Percentiles rank a stretch among this genome's conserved stretches.
phyloP scores from a whole-genome alignment of 2,113 vertebrate species.

The Pygoscelis adeliae region DNA sequence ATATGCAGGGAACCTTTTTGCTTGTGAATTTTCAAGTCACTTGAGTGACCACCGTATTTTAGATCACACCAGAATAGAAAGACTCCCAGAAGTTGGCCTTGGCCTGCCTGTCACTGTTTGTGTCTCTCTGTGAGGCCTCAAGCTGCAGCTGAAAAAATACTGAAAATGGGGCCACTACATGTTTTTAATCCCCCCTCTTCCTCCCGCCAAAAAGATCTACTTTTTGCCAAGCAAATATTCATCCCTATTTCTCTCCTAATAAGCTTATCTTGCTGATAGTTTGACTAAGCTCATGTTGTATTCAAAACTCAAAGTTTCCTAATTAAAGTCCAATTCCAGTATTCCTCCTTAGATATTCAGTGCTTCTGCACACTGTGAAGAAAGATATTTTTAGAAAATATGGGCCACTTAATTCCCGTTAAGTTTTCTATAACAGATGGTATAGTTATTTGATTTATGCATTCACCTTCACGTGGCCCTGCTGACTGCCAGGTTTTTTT shows the following conservation, averaged over 20 bases:
- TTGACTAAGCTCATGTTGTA: conserved; percentile 31
- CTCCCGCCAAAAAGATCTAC: background rate
- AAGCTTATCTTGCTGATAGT: conserved; percentile 34
- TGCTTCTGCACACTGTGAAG: conserved; percentile 54
- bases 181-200: background rate
- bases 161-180: background rate
- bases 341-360: conserved; percentile 52
- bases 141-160: background rate
- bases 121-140: background rate
- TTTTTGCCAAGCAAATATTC: background rate
- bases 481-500: conserved; percentile 70
- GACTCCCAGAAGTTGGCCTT: background rate
- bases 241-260: conserved; percentile 15
- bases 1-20: background rate
- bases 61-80: background rate
- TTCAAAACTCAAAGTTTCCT: conserved; percentile 47
- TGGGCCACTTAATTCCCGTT: conserved; percentile 68
- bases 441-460: conserved; percentile 75
- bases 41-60: background rate
- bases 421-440: conserved; percentile 77
- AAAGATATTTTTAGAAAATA: conserved; percentile 75
- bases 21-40: background rate
- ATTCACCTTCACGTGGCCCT: conserved; percentile 74
- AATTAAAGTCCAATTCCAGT: conserved; percentile 58
- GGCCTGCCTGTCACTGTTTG: background rate